A percentile compares a stretch with the other conserved stretches of the same genome.
phyloP scores from a whole-genome alignment of 2,797 vertebrate species.

The Selene dorsalis region DNA sequence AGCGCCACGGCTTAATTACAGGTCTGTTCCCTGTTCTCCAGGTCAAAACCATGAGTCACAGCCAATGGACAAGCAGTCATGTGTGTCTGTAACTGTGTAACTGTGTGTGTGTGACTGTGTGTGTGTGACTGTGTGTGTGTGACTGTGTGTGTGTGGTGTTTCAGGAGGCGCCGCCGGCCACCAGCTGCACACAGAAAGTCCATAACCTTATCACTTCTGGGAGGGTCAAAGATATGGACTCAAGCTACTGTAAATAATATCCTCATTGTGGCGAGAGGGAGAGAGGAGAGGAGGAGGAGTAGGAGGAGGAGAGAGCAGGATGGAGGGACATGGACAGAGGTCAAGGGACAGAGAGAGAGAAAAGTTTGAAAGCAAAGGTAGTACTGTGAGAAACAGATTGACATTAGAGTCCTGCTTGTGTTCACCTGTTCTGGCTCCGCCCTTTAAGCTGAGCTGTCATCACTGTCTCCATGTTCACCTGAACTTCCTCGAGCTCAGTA shows the following conservation, averaged over 20 bases:
- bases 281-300: conserved; percentile 1
- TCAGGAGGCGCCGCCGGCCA: conserved; percentile 37
- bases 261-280: conserved; percentile 45
- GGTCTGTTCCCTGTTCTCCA: conserved; percentile 61
- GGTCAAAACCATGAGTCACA: conserved; percentile 66
- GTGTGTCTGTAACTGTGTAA: conserved; percentile 17
- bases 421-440: neutral
- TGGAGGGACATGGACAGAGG: conserved; percentile 13
- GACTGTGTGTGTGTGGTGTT: neutral
- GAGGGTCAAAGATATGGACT: conserved; percentile 66
- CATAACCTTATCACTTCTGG: conserved; percentile 66
- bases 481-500: neutral
- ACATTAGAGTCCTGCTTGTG: neutral
- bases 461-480: no score
- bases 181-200: conserved; percentile 52
- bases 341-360: conserved; percentile 15
- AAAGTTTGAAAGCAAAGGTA: neutral
- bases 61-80: conserved; percentile 29
- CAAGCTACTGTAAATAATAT: conserved; percentile 67
- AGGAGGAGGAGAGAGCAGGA: neutral
- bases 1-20: conserved; percentile 66
- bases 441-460: no score
- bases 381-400: no score
- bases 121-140: conserved; percentile 6
- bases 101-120: conserved; percentile 32